Percentiles rank a stretch among this genome's conserved stretches.
Conservation (phyloP, 2,797 vertebrate species). For the Crypturellus tataupa region DNA sequence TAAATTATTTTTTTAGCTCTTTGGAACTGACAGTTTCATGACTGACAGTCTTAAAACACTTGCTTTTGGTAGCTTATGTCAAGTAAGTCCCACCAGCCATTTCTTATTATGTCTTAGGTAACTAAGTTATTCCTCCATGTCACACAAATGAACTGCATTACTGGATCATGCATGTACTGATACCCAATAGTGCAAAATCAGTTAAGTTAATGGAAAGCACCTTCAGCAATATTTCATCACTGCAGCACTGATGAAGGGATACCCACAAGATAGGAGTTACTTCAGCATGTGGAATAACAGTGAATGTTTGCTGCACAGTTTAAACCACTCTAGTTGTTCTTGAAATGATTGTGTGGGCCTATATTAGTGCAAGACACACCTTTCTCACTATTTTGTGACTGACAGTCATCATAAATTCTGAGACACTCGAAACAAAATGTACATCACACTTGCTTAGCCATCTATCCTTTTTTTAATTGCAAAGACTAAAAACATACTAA, state of each 20-base stretch:
- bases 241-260: background rate
- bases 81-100: background rate
- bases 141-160: background rate
- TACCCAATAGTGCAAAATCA: background rate
- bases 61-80: background rate
- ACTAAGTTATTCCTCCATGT: background rate
- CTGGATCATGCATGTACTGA: background rate
- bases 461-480: background rate
- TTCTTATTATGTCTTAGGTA: background rate
- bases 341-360: background rate
- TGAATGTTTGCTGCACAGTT: background rate
- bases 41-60: background rate
- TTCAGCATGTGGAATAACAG: background rate
- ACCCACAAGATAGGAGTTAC: background rate
- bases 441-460: background rate
- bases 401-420: background rate
- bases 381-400: conserved; percentile 22
- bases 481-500: background rate
- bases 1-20: background rate
- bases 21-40: background rate
- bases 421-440: conserved; percentile 15
- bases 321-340: conserved; percentile 3
- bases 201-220: background rate
- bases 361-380: background rate
- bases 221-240: background rate